Percentiles rank a stretch among this genome's conserved stretches.
Evolutionary conservation across 2,797 vertebrate genomes (phyloP).

Genomic region (Synaphobranchus kaupii): DNA sequence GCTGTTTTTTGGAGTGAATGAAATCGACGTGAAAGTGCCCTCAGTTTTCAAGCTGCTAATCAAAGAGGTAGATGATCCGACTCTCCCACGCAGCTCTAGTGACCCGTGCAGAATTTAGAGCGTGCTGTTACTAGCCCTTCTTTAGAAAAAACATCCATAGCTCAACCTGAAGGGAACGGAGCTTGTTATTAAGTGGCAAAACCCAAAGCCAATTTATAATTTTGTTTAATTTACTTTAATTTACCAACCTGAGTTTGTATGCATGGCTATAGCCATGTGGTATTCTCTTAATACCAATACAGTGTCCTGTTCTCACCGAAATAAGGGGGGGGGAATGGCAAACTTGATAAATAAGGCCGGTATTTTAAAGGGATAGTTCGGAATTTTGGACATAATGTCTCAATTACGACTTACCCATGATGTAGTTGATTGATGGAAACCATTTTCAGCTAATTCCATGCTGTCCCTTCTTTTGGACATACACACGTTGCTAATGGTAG

Average conservation of each 20-base stretch:
- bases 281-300: neutral
- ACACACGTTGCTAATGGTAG: too few relatives aligned
- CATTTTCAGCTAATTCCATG: too few relatives aligned
- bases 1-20: conserved; percentile 89
- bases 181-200: neutral
- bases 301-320: neutral
- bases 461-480: too few relatives aligned
- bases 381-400: too few relatives aligned
- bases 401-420: too few relatives aligned
- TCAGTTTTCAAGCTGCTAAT: conserved; percentile 90
- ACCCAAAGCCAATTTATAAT: neutral
- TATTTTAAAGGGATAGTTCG: neutral
- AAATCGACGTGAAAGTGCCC: conserved; percentile 90
- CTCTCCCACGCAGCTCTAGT: neutral
- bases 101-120: neutral
- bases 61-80: conserved; percentile 81
- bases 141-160: neutral
- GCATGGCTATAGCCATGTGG: neutral
- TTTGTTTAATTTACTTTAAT: neutral
- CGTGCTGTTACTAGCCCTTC: neutral
- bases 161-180: neutral
- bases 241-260: neutral
- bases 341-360: neutral
- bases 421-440: too few relatives aligned
- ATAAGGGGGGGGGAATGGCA: neutral